Evolutionary conservation across 2,113 vertebrate genomes (phyloP).

Genomic region (Shinisaurus crocodilurus): DNA sequence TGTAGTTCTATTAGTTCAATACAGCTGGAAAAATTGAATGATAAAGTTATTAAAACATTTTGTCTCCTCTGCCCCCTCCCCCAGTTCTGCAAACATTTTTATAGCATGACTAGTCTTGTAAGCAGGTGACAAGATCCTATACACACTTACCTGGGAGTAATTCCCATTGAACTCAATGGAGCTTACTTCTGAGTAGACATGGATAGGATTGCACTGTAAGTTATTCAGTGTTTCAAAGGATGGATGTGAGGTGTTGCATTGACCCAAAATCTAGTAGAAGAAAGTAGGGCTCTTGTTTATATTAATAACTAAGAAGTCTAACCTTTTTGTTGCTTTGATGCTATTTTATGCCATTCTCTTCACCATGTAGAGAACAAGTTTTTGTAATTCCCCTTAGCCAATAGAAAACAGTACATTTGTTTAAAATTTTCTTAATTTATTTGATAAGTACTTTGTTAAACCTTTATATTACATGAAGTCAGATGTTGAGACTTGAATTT

Average conservation of each 20-base stretch:
- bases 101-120: neutral
- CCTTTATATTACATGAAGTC: slow-evolving; percentile 40
- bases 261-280: neutral
- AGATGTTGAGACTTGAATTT: slow-evolving; percentile 37
- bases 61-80: neutral
- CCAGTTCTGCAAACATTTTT: neutral
- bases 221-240: neutral
- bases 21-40: slow-evolving; percentile 6
- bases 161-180: neutral
- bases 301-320: neutral
- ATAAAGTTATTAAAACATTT: neutral
- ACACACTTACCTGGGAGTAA: neutral
- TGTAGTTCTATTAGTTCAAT: neutral
- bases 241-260: neutral
- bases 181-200: neutral
- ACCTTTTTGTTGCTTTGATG: neutral
- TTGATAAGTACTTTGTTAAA: slow-evolving; percentile 46
- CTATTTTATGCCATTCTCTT: neutral
- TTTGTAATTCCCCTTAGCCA: neutral
- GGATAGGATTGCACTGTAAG: neutral
- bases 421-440: slow-evolving; percentile 44
- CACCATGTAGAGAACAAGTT: neutral
- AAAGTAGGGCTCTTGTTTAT: neutral
- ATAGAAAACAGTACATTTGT: slow-evolving; percentile 8
- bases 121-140: neutral